A percentile compares a stretch with the other conserved stretches of the same genome.
Conservation (phyloP, 2,888 invertebrate species). For the Acholoe squamosa region DNA sequence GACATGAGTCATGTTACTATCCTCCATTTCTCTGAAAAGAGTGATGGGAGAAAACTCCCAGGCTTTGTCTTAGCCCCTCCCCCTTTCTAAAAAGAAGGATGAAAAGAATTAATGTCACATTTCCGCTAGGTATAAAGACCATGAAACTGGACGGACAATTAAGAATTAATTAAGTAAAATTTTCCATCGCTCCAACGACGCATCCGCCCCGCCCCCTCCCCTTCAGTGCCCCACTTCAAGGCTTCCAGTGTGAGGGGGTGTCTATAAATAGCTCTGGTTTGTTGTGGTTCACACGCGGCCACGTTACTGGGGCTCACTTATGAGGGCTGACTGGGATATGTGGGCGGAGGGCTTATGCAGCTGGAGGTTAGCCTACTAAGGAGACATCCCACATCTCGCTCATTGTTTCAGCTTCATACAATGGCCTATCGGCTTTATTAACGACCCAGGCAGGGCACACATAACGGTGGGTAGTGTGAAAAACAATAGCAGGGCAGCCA, state of each 20-base stretch:
- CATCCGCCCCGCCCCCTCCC: too few relatives aligned
- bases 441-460: neutral
- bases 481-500: neutral
- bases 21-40: too few relatives aligned
- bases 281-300: constrained; percentile 28
- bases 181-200: too few relatives aligned
- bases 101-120: too few relatives aligned
- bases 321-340: neutral
- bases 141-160: too few relatives aligned
- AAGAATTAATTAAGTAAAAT: too few relatives aligned
- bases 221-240: constrained; percentile 11
- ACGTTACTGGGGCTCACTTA: constrained; percentile 9
- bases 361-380: neutral
- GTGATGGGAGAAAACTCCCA: too few relatives aligned
- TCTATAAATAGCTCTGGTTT: constrained; percentile 27
- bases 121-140: too few relatives aligned
- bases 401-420: neutral
- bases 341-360: neutral
- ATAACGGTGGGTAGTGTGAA: neutral
- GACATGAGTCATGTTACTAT: too few relatives aligned
- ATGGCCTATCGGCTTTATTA: neutral
- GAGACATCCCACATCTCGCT: neutral
- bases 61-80: too few relatives aligned
- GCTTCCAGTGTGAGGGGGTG: neutral
- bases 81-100: too few relatives aligned